These are phyloP conservation scores for Lipotes vexillifer DNA, from an alignment of 2,113 vertebrate genomes.

Conservation along the genomic window DNA sequence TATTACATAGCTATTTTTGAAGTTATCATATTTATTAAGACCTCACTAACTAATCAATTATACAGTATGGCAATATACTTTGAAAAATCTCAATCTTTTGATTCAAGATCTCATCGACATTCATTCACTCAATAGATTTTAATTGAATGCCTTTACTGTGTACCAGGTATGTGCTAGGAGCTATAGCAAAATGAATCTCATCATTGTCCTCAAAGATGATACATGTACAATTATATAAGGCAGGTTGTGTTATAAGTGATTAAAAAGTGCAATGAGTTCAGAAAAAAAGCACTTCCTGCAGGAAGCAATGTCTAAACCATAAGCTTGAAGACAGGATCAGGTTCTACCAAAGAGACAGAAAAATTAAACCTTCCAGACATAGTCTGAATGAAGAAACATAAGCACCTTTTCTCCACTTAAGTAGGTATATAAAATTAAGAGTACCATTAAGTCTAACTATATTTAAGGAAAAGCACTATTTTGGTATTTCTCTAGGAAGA, in stretches of 20 bases:
- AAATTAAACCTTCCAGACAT: neutral
- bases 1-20: neutral
- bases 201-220: neutral
- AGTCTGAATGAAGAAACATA: neutral
- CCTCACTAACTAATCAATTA: neutral
- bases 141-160: neutral
- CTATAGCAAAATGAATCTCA: neutral
- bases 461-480: neutral
- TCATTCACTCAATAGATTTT: neutral
- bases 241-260: neutral
- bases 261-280: neutral
- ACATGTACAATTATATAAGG: neutral
- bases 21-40: neutral
- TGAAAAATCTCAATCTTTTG: conserved; percentile 13
- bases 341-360: neutral
- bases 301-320: neutral
- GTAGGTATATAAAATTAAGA: neutral
- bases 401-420: neutral
- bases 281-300: neutral
- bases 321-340: neutral
- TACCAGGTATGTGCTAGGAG: neutral
- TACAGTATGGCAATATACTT: neutral
- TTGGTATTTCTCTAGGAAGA: neutral
- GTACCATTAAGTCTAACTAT: neutral
- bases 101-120: neutral